Conservation (phyloP, 2,797 vertebrate genomes). For the Karalla daura region DNA sequence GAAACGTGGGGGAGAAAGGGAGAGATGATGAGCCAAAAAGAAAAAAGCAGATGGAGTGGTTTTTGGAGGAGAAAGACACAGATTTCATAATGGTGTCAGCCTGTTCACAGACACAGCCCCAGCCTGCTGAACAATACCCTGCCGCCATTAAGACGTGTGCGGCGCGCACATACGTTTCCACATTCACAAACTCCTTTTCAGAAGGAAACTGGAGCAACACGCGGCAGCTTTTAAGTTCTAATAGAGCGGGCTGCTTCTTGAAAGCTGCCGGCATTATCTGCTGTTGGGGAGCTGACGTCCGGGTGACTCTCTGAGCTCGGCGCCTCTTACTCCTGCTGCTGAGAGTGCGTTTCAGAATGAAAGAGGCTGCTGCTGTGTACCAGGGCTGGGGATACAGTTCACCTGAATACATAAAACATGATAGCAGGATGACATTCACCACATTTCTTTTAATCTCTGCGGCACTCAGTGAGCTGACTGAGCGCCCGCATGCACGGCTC, state of each 20-base stretch:
- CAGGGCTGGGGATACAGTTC: constrained; percentile 18
- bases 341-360: constrained; percentile 29
- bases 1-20: not conserved
- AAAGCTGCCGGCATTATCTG: constrained; percentile 45
- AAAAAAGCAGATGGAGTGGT: not conserved
- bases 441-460: not conserved
- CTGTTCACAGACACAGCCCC: not conserved
- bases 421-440: constrained; percentile 2
- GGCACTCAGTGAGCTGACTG: constrained; percentile 12
- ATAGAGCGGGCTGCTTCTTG: constrained; percentile 38
- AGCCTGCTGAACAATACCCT: constrained; percentile 21
- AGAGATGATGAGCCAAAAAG: not conserved
- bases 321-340: constrained; percentile 18
- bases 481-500: not conserved
- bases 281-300: constrained; percentile 6
- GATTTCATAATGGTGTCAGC: not conserved
- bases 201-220: constrained; percentile 6
- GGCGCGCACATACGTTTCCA: constrained; percentile 1
- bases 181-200: constrained; percentile 1
- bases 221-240: constrained; percentile 44
- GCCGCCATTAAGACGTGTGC: constrained; percentile 30
- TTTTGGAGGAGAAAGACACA: not conserved
- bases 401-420: constrained; percentile 40
- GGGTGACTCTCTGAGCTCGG: constrained; percentile 8
- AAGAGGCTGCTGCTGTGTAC: constrained; percentile 11